Conservation (phyloP, 1,140 invertebrate genomes). For the Sitobion miscanthi region DNA sequence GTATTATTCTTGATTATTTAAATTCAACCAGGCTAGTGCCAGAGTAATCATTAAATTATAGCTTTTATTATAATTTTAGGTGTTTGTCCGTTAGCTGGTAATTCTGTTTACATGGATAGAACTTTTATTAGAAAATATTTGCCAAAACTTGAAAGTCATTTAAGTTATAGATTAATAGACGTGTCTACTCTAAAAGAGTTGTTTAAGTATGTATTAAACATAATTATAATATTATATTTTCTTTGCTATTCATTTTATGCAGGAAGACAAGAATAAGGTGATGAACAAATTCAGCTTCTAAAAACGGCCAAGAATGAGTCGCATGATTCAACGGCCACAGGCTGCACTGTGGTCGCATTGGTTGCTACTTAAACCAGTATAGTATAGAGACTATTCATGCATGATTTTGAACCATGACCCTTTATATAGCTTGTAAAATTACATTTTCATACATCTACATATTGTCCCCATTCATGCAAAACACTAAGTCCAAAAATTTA, state of each 20-base stretch:
- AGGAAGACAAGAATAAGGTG: too few species aligned
- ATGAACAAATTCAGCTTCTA: too few species aligned
- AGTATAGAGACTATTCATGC: too few species aligned
- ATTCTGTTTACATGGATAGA: slow-evolving; percentile 86
- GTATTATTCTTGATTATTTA: background rate
- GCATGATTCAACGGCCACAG: too few species aligned
- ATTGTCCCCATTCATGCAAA: too few species aligned
- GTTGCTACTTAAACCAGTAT: too few species aligned
- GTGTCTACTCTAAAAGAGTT: slow-evolving; percentile 91
- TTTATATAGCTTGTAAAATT: too few species aligned
- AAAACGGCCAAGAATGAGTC: too few species aligned
- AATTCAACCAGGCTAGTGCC: background rate
- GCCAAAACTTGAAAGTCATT: slow-evolving; percentile 75
- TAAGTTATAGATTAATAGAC: slow-evolving; percentile 94
- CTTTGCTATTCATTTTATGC: background rate
- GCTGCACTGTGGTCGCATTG: too few species aligned
- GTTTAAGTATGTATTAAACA: slow-evolving; percentile 65
- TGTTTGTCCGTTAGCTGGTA: slow-evolving; percentile 83
- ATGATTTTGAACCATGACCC: too few species aligned
- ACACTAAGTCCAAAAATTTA: too few species aligned
- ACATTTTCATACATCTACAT: too few species aligned
- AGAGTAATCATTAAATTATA: background rate
- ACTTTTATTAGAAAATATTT: slow-evolving; percentile 79
- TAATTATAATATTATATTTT: background rate
- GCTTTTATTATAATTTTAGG: slow-evolving; percentile 61